These are phyloP conservation scores for Sipha flava DNA, from an alignment of 1,140 invertebrate species.

Conservation along the genomic window DNA sequence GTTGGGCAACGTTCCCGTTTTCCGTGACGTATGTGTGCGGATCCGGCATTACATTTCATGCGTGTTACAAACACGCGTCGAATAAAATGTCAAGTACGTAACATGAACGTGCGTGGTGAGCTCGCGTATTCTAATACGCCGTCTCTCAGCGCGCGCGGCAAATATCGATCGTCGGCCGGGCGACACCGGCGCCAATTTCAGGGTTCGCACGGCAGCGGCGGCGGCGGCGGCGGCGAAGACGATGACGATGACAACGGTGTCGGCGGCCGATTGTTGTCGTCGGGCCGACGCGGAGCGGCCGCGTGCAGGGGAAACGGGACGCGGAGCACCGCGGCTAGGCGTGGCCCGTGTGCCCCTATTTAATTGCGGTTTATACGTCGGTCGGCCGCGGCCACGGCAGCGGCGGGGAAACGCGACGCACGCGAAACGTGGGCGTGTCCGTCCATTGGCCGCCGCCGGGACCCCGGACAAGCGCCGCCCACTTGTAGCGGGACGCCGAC, in stretches of 20 bases:
- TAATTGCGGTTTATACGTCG: constrained; percentile 24
- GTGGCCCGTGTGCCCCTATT: constrained; percentile 22
- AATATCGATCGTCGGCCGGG: background rate
- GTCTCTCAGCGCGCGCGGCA: too few species aligned
- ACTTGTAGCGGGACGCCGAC: constrained; percentile 7
- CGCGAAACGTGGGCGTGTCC: constrained; percentile 7
- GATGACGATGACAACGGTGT: background rate
- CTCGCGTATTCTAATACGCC: too few species aligned
- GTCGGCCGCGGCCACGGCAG: background rate
- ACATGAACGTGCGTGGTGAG: too few species aligned
- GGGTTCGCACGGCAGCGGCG: background rate
- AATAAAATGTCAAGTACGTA: too few species aligned
- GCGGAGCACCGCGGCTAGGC: background rate
- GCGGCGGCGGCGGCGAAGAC: background rate
- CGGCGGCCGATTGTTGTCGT: background rate
- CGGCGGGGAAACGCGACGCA: background rate
- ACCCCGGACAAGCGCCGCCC: background rate
- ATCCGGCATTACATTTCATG: too few species aligned
- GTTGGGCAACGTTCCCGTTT: too few species aligned
- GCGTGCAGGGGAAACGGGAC: background rate
- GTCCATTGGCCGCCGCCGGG: constrained; percentile 15
- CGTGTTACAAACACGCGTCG: too few species aligned
- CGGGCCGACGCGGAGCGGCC: background rate
- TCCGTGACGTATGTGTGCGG: too few species aligned
- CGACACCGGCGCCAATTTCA: constrained; percentile 12